Conservation (phyloP, 2,113 vertebrate genomes). For the Etia nguti region DNA sequence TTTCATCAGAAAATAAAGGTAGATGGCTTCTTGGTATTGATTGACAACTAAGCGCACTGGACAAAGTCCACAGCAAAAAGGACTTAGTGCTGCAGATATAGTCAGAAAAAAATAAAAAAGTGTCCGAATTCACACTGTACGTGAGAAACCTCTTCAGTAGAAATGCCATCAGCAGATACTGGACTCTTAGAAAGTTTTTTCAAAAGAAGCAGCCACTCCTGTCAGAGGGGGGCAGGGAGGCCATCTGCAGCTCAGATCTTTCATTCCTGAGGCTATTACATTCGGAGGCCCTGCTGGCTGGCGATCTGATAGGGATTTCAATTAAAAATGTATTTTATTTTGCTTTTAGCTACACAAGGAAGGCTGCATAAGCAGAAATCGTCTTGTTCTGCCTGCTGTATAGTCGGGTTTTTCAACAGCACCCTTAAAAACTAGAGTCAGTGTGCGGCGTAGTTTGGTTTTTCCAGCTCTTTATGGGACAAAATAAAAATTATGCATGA, state of each 20-base stretch:
- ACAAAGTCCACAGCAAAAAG: background rate
- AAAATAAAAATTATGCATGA: background rate
- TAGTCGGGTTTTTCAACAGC: background rate
- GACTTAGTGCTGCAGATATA: background rate
- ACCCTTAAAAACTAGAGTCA: background rate
- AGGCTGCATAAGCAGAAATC: background rate
- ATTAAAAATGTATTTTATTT: background rate
- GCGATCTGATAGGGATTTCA: background rate
- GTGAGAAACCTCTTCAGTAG: background rate
- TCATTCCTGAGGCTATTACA: slow-evolving; percentile 6
- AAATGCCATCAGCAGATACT: background rate
- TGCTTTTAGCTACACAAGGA: background rate
- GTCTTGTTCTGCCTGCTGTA: background rate
- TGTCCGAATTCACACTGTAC: background rate
- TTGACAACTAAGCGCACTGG: accelerated
- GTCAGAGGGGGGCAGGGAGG: background rate
- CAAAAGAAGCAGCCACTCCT: background rate
- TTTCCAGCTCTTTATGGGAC: background rate
- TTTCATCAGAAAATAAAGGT: background rate
- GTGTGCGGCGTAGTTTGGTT: accelerated
- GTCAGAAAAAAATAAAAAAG: background rate
- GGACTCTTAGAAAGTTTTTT: background rate
- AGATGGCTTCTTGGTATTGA: background rate
- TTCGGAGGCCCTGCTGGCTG: background rate
- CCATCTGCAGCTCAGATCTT: slow-evolving; percentile 1